Evolutionary conservation across 1,140 invertebrate species (phyloP).

Genomic region (Zaprionus camerounensis): DNA sequence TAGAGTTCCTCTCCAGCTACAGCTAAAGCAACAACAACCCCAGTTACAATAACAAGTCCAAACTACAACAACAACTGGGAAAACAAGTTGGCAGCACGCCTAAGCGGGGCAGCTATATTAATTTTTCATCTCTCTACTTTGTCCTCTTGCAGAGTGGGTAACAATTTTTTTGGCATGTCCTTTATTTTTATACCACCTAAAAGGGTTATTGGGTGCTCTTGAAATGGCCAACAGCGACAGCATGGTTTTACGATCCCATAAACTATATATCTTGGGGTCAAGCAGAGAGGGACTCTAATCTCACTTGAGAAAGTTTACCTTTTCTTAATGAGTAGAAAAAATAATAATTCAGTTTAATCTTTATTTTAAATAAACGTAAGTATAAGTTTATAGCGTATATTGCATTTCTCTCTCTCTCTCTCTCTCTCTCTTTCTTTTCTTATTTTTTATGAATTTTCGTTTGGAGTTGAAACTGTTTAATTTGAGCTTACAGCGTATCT

Average conservation of each 20-base stretch:
- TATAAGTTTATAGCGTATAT: not conserved
- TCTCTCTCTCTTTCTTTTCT: not conserved
- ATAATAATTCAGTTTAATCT: too few relatives aligned
- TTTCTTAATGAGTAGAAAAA: not conserved
- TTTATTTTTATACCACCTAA: constrained; percentile 3
- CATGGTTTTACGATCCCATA: not conserved
- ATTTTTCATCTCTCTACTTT: constrained; percentile 43
- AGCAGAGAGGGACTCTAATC: not conserved
- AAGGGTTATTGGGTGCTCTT: not conserved
- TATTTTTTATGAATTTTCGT: not conserved
- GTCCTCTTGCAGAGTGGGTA: not conserved
- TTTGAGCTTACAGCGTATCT: not conserved
- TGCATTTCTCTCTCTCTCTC: not conserved
- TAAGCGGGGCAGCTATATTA: constrained; percentile 45
- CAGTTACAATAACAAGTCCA: not conserved
- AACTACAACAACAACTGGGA: not conserved
- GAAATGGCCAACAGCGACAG: not conserved
- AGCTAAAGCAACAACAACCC: not conserved
- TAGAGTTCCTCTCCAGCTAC: constrained; percentile 41
- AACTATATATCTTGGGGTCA: not conserved
- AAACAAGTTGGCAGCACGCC: constrained; percentile 36
- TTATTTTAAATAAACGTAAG: too few relatives aligned
- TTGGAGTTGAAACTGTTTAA: not conserved
- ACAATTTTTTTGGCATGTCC: constrained; percentile 9
- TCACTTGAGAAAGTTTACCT: not conserved